Conservation (phyloP, 2,797 vertebrate genomes). For the Otolemur crassicaudatus region DNA sequence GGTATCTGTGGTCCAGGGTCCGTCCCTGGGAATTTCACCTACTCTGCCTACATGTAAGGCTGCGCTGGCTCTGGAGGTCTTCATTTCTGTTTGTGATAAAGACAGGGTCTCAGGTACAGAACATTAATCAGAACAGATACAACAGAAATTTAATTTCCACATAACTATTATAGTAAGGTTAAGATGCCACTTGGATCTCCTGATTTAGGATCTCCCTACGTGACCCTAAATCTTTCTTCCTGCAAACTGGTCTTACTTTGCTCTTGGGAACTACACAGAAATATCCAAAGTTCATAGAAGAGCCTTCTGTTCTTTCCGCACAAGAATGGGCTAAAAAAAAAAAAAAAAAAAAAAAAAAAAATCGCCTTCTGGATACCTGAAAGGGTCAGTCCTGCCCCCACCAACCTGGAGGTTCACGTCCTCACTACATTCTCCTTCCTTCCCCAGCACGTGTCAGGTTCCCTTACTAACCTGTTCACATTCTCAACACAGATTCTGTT, state of each 20-base stretch:
- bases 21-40: not conserved
- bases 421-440: not conserved
- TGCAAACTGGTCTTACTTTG: not conserved
- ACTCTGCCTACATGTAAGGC: constrained; percentile 19
- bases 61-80: constrained; percentile 7
- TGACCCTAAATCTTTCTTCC: not conserved
- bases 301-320: not conserved
- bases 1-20: not conserved
- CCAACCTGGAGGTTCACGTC: not conserved
- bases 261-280: not conserved
- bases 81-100: constrained; percentile 59
- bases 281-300: not conserved
- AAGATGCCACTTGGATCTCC: not conserved
- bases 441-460: rapidly evolving
- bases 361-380: not conserved
- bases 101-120: constrained; percentile 25
- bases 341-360: not conserved
- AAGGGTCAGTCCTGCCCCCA: not conserved
- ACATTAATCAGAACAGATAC: not conserved
- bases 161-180: not conserved
- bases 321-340: not conserved
- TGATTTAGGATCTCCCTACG: not conserved
- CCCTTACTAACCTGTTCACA: not conserved
- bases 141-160: constrained; percentile 20
- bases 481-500: not conserved